phyloP scores from a whole-genome alignment of 2,888 invertebrate genomes.

The Andrena marginata region DNA sequence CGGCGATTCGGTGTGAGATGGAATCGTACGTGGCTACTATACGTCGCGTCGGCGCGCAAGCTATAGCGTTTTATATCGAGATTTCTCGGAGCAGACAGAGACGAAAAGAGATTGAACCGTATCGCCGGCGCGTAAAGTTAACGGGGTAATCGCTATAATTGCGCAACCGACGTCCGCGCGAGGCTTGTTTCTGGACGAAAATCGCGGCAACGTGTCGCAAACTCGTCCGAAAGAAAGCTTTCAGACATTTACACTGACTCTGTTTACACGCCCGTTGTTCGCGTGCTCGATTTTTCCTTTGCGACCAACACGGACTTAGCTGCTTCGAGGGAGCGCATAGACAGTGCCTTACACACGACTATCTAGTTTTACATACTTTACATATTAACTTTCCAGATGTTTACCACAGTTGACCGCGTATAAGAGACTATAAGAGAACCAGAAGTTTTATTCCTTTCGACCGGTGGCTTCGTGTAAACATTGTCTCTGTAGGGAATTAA shows the following conservation, averaged over 20 bases:
- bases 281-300: conserved; percentile 50
- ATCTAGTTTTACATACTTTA: conserved; percentile 69
- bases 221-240: neutral
- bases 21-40: neutral
- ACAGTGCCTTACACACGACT: conserved; percentile 73
- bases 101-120: neutral
- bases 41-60: neutral
- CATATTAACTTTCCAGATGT: conserved; percentile 70
- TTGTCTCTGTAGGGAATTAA: conserved; percentile 65
- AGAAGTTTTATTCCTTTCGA: conserved; percentile 51
- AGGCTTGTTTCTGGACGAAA: neutral
- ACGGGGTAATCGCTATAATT: neutral
- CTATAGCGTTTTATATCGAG: neutral
- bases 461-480: conserved; percentile 69
- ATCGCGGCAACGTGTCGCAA: neutral
- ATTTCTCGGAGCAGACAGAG: neutral
- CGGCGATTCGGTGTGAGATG: neutral
- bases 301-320: conserved; percentile 51
- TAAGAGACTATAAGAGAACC: conserved; percentile 64
- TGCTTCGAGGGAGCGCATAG: conserved; percentile 69
- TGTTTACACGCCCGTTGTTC: conserved; percentile 69
- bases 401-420: conserved; percentile 68
- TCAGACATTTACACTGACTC: conserved; percentile 65
- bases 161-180: neutral
- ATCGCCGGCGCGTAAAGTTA: neutral